Conservation (phyloP, 2,797 vertebrate species). For the Pampus argenteus region DNA sequence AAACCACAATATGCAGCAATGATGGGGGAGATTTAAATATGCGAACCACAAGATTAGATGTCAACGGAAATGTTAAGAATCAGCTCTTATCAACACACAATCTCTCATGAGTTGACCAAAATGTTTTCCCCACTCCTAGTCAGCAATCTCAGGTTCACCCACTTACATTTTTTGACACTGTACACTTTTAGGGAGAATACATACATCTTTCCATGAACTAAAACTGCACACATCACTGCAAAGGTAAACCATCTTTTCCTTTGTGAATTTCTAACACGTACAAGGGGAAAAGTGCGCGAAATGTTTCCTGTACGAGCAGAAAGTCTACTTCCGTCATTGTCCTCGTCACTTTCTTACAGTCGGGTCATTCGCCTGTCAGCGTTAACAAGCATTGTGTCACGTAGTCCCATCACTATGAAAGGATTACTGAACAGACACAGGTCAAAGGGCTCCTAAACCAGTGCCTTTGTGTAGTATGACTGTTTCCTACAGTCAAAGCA, state of each 20-base stretch:
- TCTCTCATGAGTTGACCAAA: constrained; percentile 63
- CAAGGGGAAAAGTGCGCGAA: background rate
- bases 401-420: background rate
- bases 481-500: background rate
- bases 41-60: background rate
- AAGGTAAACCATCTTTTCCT: background rate
- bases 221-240: background rate
- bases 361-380: background rate
- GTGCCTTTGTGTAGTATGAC: background rate
- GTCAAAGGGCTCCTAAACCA: background rate
- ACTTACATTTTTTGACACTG: constrained; percentile 18
- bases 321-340: background rate
- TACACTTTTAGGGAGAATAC: background rate
- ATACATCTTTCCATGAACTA: constrained; percentile 32
- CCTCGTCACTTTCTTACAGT: background rate
- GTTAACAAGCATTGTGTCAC: background rate
- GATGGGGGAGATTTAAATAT: background rate
- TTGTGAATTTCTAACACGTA: background rate
- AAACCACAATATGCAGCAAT: background rate
- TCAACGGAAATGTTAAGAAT: constrained; percentile 48
- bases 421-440: background rate
- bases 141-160: constrained; percentile 64
- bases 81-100: constrained; percentile 75
- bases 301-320: constrained; percentile 3
- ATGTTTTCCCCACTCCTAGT: constrained; percentile 29